Evolutionary conservation across 2,888 invertebrate species (phyloP).

Genomic region (Ceratothoa steindachneri): DNA sequence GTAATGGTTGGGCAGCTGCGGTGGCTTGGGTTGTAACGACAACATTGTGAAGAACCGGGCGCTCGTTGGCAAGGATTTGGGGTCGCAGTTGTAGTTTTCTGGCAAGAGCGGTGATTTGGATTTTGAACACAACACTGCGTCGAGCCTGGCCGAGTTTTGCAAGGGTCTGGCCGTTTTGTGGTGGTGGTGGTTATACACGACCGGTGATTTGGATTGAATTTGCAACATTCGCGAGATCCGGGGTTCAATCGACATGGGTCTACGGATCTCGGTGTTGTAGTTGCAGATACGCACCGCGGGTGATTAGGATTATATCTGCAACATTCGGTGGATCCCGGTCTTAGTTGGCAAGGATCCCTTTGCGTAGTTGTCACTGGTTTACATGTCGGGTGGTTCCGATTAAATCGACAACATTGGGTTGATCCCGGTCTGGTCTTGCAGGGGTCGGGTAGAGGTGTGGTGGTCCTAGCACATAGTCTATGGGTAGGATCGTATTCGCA

Average conservation of each 20-base stretch:
- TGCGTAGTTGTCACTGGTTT: slow-evolving; percentile 1
- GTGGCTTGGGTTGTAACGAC: too few species aligned
- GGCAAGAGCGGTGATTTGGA: too few species aligned
- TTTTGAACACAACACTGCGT: too few species aligned
- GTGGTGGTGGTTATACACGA: too few species aligned
- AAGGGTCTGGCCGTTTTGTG: too few species aligned
- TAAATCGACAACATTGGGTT: slow-evolving; percentile 18
- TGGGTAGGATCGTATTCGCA: slow-evolving; percentile 17
- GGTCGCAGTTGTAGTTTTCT: too few species aligned
- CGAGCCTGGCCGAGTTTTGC: too few species aligned
- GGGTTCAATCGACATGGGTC: slow-evolving; percentile 9
- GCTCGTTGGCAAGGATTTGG: too few species aligned
- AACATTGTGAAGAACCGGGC: too few species aligned
- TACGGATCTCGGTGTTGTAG: neutral
- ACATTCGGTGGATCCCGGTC: slow-evolving; percentile 25
- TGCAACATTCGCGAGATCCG: slow-evolving; percentile 9
- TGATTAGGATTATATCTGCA: slow-evolving; percentile 23
- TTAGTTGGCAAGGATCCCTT: slow-evolving; percentile 18
- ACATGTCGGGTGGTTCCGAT: slow-evolving; percentile 19
- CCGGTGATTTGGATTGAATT: slow-evolving; percentile 51
- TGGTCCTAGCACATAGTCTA: slow-evolving; percentile 21
- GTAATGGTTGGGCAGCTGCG: too few species aligned
- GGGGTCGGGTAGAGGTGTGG: slow-evolving; percentile 21
- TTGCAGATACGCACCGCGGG: neutral
- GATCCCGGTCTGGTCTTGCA: slow-evolving; percentile 28